phyloP scores from a whole-genome alignment of 2,797 vertebrate genomes.

The Coregonus sp. region DNA sequence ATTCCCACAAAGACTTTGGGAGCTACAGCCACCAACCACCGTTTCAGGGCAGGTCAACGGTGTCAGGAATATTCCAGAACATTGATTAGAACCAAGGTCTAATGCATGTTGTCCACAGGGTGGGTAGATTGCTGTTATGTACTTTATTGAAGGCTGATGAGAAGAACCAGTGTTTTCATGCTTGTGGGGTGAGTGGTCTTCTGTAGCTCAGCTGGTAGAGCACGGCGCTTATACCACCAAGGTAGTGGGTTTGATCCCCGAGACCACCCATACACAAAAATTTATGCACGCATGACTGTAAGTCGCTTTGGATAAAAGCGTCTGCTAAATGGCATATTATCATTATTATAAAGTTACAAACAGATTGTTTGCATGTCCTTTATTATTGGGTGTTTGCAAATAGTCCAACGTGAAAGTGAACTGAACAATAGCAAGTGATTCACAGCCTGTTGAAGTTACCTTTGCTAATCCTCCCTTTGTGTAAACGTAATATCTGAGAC shows the following conservation, averaged over 20 bases:
- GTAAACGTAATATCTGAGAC: neutral
- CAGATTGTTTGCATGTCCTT: neutral
- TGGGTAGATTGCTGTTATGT: neutral
- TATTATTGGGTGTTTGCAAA: neutral
- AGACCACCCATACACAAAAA: no score
- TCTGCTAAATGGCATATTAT: no score
- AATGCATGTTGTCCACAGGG: neutral
- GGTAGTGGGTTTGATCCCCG: no score
- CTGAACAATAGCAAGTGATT: neutral
- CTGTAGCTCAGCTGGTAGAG: no score
- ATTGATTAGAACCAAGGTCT: slow-evolving; percentile 40
- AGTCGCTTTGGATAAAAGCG: no score
- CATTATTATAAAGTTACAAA: neutral
- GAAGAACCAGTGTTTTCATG: neutral
- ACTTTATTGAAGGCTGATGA: no score
- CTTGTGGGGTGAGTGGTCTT: neutral
- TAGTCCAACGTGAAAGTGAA: neutral
- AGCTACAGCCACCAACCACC: slow-evolving; percentile 57
- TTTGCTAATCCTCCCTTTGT: neutral
- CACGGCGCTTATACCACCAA: no score
- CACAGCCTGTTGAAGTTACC: neutral
- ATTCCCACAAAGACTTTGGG: slow-evolving; percentile 63
- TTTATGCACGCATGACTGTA: no score
- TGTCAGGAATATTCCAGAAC: slow-evolving; percentile 55
- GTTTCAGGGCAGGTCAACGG: slow-evolving; percentile 51